These are phyloP conservation scores for Albula glossodonta DNA, from an alignment of 2,113 vertebrate genomes.

Conservation along the genomic window DNA sequence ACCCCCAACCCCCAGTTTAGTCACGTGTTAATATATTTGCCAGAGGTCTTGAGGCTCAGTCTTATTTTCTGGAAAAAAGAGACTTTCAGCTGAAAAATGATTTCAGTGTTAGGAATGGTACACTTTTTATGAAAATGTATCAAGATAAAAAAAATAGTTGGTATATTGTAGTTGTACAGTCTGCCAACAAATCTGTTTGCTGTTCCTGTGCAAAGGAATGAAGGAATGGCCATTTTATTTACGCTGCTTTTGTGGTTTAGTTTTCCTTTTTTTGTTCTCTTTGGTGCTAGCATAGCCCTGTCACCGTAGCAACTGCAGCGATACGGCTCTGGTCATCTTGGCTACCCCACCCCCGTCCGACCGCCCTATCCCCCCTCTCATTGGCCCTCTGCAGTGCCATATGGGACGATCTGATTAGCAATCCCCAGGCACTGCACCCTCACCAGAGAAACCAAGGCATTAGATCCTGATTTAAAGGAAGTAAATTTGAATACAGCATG, in stretches of 20 bases:
- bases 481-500: not conserved
- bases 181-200: slow-evolving; percentile 19
- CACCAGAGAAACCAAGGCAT: not conserved
- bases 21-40: not conserved
- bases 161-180: not conserved
- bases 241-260: slow-evolving; percentile 22
- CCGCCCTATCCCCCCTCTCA: not conserved
- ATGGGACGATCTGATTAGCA: slow-evolving; percentile 16
- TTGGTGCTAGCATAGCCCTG: slow-evolving; percentile 45
- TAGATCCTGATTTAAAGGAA: not conserved
- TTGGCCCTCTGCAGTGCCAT: not conserved
- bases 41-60: not conserved
- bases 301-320: slow-evolving; percentile 53
- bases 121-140: not conserved
- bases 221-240: slow-evolving; percentile 8
- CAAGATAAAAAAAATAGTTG: not conserved
- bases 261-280: slow-evolving; percentile 33
- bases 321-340: slow-evolving; percentile 43
- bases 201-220: not conserved
- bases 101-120: not conserved
- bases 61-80: not conserved
- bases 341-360: slow-evolving; percentile 34
- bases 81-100: not conserved
- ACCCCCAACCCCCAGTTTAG: not conserved
- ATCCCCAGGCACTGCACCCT: slow-evolving; percentile 1